Base-by-base conservation (phyloP, 37 sponge, comb jelly and placozoan genomes). In the Chondrilla cf. caribensis region DNA sequence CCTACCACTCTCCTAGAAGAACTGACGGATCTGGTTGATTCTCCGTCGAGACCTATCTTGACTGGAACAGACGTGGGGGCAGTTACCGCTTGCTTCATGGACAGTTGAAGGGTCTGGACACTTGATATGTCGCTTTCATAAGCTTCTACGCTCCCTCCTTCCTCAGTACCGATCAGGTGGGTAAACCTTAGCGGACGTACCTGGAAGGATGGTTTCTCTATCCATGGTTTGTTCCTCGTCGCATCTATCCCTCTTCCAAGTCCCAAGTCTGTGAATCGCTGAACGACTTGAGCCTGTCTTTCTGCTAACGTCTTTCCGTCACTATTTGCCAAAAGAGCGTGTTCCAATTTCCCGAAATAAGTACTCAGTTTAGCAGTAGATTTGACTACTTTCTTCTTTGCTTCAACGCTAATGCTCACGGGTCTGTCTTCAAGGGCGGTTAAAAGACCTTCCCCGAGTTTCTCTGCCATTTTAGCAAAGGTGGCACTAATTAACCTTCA, bases 161-260 rank as follows among this genome's bases (percentile, higher is more conserved):
- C 41, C 25, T 73, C 76, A 1, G 76, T 73, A 6, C 76, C 76
- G 24, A 73, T 73, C 43, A 73, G 15, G 2, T 24, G n/a, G 41
- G 15, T 37, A n/a, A 38, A 73, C 25, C 21, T 15, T 2, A 73
- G 76, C n/a, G 41, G 43, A 9, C 76, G 76, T 6, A 73, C 43
- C 38, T 84, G 77, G 47, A 87, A 81, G 22, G 87, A 75, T 15
- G 77, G 72, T 55, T 87, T 87, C n/a, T 81, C 72, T n/a, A 31
- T 26, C 87, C 87, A 87, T 9, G 87, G 87, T 24, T 47, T 76
- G n/a, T 1, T 35, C 3, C 54, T 39, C 15, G 87, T 76, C 0
- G 60, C 71, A 76, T 87, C 82, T 18, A 87, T 29, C 17, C 87
- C 87, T 36, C 87, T 36, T 0, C 87, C 87, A 21, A 87, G 70